Percentiles rank a stretch among this genome's conserved stretches.
Conservation (phyloP, 2,888 invertebrate species). For the Julus scandinavius region DNA sequence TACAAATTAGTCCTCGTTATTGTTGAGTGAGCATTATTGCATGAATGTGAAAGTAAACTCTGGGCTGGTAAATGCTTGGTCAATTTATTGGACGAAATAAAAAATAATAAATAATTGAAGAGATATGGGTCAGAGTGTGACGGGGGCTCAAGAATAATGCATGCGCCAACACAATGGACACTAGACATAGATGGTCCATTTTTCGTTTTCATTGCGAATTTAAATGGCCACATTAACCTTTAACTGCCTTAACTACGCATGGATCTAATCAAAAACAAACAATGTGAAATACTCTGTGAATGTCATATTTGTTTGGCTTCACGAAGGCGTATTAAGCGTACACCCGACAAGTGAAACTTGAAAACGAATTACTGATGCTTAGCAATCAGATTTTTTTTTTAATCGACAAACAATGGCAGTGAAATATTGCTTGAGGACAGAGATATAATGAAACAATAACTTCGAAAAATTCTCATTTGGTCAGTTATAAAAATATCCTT, state of each 20-base stretch:
- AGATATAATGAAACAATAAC: background rate
- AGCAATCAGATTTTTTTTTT: background rate
- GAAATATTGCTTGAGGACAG: conserved; percentile 6
- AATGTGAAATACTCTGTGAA: conserved; percentile 6
- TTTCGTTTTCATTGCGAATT: conserved; percentile 36
- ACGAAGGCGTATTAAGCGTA: background rate
- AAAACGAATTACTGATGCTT: conserved; percentile 33
- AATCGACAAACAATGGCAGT: conserved; percentile 24
- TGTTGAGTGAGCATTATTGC: conserved; percentile 28
- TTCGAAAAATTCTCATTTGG: background rate
- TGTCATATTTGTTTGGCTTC: conserved; percentile 41
- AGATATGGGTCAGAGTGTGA: conserved; percentile 39
- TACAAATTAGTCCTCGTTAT: conserved; percentile 36
- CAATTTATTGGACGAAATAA: conserved; percentile 15
- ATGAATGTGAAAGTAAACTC: conserved; percentile 27
- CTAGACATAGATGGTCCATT: conserved; percentile 26
- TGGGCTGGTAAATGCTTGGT: conserved; percentile 33
- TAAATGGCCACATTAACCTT: conserved; percentile 30
- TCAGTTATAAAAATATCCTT: background rate
- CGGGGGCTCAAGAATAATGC: conserved; percentile 42
- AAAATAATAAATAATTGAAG: background rate
- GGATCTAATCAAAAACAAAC: conserved; percentile 38
- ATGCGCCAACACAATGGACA: conserved; percentile 36
- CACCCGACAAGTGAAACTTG: background rate
- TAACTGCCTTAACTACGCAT: conserved; percentile 17